A percentile compares a stretch with the other conserved stretches of the same genome.
These are phyloP conservation scores for Marcusenius ussheri DNA, from an alignment of 2,113 vertebrate genomes.

Conservation along the genomic window DNA sequence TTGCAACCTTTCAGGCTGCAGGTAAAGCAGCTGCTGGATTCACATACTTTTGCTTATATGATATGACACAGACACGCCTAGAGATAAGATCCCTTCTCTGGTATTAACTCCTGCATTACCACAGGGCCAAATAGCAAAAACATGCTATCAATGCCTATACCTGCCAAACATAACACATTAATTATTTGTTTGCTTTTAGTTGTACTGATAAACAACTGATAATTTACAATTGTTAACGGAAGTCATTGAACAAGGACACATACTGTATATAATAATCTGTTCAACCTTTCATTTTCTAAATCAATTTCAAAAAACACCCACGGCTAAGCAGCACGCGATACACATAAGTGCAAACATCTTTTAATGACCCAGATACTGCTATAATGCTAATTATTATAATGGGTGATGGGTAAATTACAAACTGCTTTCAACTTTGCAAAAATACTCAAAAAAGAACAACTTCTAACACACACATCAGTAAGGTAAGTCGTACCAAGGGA, in stretches of 20 bases:
- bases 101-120: not conserved
- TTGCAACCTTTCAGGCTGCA: not conserved
- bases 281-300: not conserved
- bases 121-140: not conserved
- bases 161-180: not conserved
- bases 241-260: not conserved
- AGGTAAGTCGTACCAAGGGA: not conserved
- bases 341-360: not conserved
- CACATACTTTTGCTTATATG: not conserved
- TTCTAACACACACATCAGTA: not conserved
- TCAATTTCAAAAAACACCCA: not conserved
- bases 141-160: not conserved
- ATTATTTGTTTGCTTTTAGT: not conserved
- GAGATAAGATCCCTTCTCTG: not conserved
- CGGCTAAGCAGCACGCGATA: not conserved
- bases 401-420: not conserved
- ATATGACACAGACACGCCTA: not conserved
- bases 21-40: not conserved
- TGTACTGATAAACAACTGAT: not conserved
- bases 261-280: not conserved
- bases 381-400: not conserved
- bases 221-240: not conserved
- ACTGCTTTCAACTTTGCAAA: not conserved
- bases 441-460: not conserved
- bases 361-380: not conserved